Conservation (phyloP, 2,797 vertebrate species). For the Trematocara caparti region DNA sequence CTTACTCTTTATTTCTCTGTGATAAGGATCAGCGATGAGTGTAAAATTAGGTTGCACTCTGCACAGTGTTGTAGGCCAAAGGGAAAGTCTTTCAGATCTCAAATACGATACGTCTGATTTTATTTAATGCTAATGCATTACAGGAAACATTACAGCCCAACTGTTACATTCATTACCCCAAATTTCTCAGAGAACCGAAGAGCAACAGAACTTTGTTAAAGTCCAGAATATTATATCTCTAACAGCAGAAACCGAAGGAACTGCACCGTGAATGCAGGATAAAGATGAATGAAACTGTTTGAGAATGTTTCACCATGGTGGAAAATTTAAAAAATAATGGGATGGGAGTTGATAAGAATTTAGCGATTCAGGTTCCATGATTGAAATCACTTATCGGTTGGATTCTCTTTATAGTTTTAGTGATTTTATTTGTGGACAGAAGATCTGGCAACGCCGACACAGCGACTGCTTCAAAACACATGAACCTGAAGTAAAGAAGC, state of each 20-base stretch:
- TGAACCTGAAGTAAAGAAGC: background rate
- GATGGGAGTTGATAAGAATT: too few species aligned
- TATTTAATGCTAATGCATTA: background rate
- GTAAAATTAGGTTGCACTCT: background rate
- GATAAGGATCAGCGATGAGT: fast-evolving
- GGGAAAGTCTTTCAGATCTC: background rate
- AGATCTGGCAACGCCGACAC: too few species aligned
- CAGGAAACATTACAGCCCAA: fast-evolving
- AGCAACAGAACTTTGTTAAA: background rate
- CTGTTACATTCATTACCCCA: background rate
- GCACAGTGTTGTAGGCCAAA: background rate
- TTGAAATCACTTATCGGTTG: too few species aligned
- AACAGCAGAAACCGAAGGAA: fast-evolving
- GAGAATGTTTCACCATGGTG: too few species aligned
- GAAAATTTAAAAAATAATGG: background rate
- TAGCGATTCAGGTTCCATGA: too few species aligned
- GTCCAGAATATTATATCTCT: background rate
- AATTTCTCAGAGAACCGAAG: background rate
- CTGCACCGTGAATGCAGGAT: background rate
- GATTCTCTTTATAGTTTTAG: too few species aligned
- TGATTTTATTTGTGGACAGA: too few species aligned
- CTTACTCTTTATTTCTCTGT: background rate
- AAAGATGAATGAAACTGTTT: background rate
- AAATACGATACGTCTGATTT: fast-evolving
- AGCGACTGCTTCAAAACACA: too few species aligned